Evolutionary conservation across 1,140 invertebrate genomes (phyloP).

Genomic region (Copidosoma floridanum): DNA sequence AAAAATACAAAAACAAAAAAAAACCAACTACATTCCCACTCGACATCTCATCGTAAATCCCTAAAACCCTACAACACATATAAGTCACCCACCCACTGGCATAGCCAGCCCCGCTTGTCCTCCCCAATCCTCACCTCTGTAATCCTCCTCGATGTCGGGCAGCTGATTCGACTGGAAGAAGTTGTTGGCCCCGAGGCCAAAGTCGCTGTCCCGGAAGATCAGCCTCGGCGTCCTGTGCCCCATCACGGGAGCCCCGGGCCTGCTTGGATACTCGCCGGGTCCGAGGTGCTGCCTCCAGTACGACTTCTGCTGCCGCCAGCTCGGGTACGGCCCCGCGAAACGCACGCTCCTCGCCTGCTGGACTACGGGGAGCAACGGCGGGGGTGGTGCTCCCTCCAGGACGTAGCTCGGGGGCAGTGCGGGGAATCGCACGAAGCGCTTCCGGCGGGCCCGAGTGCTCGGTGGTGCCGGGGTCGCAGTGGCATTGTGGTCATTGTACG

Average conservation of each 20-base stretch:
- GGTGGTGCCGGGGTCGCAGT: neutral
- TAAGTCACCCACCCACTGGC: neutral
- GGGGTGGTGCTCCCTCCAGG: slow-evolving; percentile 33
- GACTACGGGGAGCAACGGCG: neutral
- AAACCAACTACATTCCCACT: no score
- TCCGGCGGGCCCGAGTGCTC: slow-evolving; percentile 24
- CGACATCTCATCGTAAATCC: no score
- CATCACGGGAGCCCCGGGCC: slow-evolving; percentile 49
- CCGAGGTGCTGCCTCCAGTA: slow-evolving; percentile 41
- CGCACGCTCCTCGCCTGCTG: slow-evolving; percentile 34
- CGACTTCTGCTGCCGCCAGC: slow-evolving; percentile 50
- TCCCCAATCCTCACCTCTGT: slow-evolving; percentile 52
- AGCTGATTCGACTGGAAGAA: slow-evolving; percentile 53
- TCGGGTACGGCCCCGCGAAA: slow-evolving; percentile 19
- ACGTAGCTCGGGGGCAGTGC: slow-evolving; percentile 33
- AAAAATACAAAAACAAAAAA: no score
- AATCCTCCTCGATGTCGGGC: slow-evolving; percentile 50
- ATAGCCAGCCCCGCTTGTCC: neutral
- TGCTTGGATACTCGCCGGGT: slow-evolving; percentile 39
- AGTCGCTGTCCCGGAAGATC: slow-evolving; percentile 56
- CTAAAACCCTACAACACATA: neutral
- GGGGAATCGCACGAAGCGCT: slow-evolving; percentile 42
- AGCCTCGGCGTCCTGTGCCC: slow-evolving; percentile 56
- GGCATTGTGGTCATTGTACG: no score
- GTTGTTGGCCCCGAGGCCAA: slow-evolving; percentile 39